Conservation (phyloP, 2,797 vertebrate species). For the Alosa sapidissima region DNA sequence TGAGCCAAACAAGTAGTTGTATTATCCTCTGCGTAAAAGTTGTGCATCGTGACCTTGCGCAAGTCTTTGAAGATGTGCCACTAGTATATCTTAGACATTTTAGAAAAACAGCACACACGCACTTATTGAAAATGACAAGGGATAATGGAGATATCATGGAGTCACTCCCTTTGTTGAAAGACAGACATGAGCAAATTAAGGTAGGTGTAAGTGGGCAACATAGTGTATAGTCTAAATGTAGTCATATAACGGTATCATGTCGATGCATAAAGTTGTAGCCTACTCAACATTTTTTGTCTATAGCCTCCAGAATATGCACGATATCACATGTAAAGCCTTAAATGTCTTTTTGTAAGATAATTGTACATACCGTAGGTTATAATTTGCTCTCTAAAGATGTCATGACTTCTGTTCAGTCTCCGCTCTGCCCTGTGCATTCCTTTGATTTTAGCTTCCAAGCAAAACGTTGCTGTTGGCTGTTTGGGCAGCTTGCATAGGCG, state of each 20-base stretch:
- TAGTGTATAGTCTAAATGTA: neutral
- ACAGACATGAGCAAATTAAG: conserved; percentile 49
- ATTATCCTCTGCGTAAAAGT: neutral
- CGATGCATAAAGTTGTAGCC: neutral
- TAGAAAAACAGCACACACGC: conserved; percentile 6
- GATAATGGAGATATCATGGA: conserved; percentile 55
- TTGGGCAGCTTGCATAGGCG: conserved; percentile 85
- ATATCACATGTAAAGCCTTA: neutral
- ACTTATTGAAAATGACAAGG: conserved; percentile 53
- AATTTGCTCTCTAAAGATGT: neutral
- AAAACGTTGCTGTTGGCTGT: conserved; percentile 74
- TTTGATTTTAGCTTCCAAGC: conserved; percentile 75
- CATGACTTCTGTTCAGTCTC: neutral
- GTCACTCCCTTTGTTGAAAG: conserved; percentile 68
- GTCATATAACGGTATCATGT: neutral
- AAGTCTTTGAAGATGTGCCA: neutral
- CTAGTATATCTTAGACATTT: neutral
- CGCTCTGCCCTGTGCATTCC: conserved; percentile 23
- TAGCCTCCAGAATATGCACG: neutral
- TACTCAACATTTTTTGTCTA: neutral
- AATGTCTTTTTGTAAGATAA: neutral
- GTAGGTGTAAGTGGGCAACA: conserved; percentile 49
- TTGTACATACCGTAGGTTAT: no score
- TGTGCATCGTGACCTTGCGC: neutral
- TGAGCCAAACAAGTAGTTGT: neutral